Evolutionary conservation across 2,888 invertebrate genomes (phyloP).

Genomic region (Isotomurus palustris): DNA sequence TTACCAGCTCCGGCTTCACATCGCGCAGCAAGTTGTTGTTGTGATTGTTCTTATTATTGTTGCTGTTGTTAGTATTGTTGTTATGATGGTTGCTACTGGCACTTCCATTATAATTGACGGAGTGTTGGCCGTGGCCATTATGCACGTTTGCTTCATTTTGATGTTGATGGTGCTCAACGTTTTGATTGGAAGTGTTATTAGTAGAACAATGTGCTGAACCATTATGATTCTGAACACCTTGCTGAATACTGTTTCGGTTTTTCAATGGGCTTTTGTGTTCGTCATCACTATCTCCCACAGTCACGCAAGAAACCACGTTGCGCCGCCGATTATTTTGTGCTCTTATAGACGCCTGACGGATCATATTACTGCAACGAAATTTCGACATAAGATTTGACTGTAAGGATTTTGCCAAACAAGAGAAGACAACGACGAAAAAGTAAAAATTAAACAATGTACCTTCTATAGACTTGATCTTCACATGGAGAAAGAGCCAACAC

Average conservation of each 20-base stretch:
- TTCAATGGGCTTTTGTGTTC: constrained; percentile 57
- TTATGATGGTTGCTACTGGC: constrained; percentile 7
- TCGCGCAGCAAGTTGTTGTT: constrained; percentile 26
- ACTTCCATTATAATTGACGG: neutral
- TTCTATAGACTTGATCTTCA: constrained; percentile 46
- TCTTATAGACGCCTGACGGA: too few species aligned
- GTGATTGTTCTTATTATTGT: constrained; percentile 5
- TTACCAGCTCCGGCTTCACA: constrained; percentile 42
- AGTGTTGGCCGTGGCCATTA: constrained; percentile 4
- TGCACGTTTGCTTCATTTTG: constrained; percentile 6
- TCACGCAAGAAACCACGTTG: constrained; percentile 73
- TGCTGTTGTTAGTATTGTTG: constrained; percentile 7
- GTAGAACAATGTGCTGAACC: constrained; percentile 3
- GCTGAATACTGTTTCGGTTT: constrained; percentile 12
- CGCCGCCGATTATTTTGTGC: constrained; percentile 40
- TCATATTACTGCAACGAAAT: too few species aligned
- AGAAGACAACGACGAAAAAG: too few species aligned
- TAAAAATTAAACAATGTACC: constrained; percentile 37
- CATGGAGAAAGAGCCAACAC: constrained; percentile 47
- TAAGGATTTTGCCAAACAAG: too few species aligned
- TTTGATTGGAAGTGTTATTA: constrained; percentile 2
- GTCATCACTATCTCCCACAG: constrained; percentile 71
- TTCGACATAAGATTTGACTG: too few species aligned
- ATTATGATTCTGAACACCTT: neutral
- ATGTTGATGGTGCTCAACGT: constrained; percentile 7